phyloP scores from a whole-genome alignment of 1,140 invertebrate genomes.

The Neotoxoptera formosana region DNA sequence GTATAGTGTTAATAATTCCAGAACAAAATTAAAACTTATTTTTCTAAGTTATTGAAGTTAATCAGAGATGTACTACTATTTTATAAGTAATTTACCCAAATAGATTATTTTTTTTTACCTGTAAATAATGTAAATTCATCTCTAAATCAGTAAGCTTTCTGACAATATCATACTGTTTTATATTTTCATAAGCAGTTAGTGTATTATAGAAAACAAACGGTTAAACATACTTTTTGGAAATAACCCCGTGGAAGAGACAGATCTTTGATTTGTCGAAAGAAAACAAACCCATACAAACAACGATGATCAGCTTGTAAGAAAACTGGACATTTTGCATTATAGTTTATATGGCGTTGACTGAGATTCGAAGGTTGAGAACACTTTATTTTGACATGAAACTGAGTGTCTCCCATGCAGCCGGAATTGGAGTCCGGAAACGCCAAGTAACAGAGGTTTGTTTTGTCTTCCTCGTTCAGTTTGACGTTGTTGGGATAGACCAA shows the following conservation, averaged over 20 bases:
- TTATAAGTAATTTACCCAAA: neutral
- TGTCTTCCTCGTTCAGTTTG: constrained; percentile 89
- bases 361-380: constrained; percentile 59
- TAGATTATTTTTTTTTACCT: neutral
- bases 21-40: neutral
- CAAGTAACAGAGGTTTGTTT: constrained; percentile 96
- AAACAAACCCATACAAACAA: constrained; percentile 96
- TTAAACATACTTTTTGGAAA: constrained; percentile 87
- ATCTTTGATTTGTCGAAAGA: constrained; percentile 98
- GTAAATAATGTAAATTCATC: neutral
- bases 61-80: neutral
- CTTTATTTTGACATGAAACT: constrained; percentile 90
- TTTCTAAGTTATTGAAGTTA: neutral
- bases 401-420: constrained; percentile 97
- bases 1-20: neutral
- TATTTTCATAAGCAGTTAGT: neutral
- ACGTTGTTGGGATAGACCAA: constrained; percentile 85
- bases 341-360: constrained; percentile 63
- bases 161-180: neutral
- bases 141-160: neutral
- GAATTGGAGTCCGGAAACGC: constrained; percentile 99
- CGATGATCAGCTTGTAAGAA: constrained; percentile 78
- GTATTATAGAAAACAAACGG: neutral
- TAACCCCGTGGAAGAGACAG: constrained; percentile 91
- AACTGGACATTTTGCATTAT: constrained; percentile 77